Evolutionary conservation across 1,140 invertebrate species (phyloP).

Genomic region (Microplitis demolitor): DNA sequence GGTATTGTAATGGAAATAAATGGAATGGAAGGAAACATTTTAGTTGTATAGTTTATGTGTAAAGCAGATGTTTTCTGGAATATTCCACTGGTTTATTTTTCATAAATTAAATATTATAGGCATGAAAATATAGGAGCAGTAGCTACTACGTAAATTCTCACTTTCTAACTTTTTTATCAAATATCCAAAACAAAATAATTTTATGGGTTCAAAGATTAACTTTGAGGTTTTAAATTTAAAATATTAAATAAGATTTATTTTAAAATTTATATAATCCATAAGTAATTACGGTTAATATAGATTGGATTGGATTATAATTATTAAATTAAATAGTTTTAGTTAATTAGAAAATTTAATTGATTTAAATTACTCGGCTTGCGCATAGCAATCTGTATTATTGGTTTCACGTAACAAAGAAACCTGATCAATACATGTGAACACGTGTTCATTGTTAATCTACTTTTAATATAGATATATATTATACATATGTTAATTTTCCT

Average conservation of each 20-base stretch:
- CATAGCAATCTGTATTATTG: background rate
- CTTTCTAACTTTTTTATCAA: background rate
- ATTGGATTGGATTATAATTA: no score
- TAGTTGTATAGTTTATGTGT: conserved; percentile 33
- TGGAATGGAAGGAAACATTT: conserved; percentile 27
- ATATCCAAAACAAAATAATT: background rate
- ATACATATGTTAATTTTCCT: no score
- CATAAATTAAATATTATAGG: background rate
- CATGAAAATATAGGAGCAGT: no score
- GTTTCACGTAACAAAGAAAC: background rate
- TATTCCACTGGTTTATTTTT: conserved; percentile 49
- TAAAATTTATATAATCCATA: no score
- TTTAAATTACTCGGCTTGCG: background rate
- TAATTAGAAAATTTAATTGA: background rate
- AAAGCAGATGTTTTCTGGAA: conserved; percentile 56
- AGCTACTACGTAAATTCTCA: no score
- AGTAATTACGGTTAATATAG: no score
- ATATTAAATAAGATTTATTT: no score
- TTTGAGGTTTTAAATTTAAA: no score
- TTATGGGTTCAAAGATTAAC: no score
- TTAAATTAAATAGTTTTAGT: no score
- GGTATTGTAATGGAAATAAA: conserved; percentile 4
- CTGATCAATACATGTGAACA: background rate
- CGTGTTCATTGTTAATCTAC: background rate
- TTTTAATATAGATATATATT: no score